Base-by-base conservation (phyloP, 2,797 vertebrate species). In the Phaenicophaeus curvirostris region DNA sequence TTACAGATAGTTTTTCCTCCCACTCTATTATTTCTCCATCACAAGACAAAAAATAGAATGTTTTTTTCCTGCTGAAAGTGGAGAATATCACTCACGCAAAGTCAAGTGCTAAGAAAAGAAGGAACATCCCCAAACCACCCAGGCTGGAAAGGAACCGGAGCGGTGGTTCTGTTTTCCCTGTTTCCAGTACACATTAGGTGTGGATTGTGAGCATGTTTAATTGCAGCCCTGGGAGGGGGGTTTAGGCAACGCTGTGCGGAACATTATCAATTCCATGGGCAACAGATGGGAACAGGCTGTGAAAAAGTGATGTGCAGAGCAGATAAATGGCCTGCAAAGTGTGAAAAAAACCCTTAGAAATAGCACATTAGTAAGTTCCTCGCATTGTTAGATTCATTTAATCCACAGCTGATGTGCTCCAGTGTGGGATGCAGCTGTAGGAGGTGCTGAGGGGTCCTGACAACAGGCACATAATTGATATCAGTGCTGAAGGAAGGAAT, bases 351-450 rank as follows among this genome's bases (percentile, higher is more conserved):
- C 20, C 67, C 84, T 76, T 65, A 11, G 67, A 84, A 91, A 48
- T 5, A 55, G 33, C 77, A 57, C 63, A 50, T 90, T 92, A 76
- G 48, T 87, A 84, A 89, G 88, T 76, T 87, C 61, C 72, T 86
- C 63, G 11, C 90, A 92, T 95, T 94, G 93, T 94, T 85, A 88
- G 90, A 90, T 94, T 85, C 91, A 88, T 95, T 94, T 90, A 69
- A 87, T 84, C 69, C 15, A 6, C 85, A 74, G 93, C 78, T 94
- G 90, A 50, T 71, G 24, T 23, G 24, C 39, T 46, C 12, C 27
- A 54, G 17, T 30, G 79, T n/a, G 37, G 42, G 50, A n/a, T 69
- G 33, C 6, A 78, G 58, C 53, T 71, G 9, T 58, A 28, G 50
- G 85, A 77, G 76, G 66, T 81, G 83, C 6, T 81, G 82, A 68